These are phyloP conservation scores for Apogon hyalosoma DNA, from an alignment of 2,797 vertebrate species.

Conservation along the genomic window DNA sequence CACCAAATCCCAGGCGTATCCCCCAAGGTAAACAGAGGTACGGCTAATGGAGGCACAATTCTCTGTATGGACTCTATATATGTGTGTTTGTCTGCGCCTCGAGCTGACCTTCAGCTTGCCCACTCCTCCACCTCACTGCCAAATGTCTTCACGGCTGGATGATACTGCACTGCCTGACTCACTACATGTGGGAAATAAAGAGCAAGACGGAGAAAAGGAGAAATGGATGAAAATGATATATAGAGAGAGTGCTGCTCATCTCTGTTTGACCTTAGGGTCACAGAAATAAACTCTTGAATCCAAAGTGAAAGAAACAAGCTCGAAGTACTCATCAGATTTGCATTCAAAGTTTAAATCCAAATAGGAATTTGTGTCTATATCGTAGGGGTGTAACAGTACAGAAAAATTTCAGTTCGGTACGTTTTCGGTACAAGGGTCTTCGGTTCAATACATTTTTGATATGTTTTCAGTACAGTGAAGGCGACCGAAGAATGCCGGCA, in stretches of 20 bases:
- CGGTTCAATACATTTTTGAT: too few relatives aligned
- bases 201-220: slow-evolving; percentile 23
- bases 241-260: slow-evolving; percentile 13
- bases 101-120: slow-evolving; percentile 80
- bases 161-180: slow-evolving; percentile 37
- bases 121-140: slow-evolving; percentile 46
- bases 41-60: slow-evolving; percentile 82
- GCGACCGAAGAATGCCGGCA: too few relatives aligned
- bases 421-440: too few relatives aligned
- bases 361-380: neutral
- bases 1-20: slow-evolving; percentile 84
- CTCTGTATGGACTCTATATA: slow-evolving; percentile 46
- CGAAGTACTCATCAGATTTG: slow-evolving; percentile 18
- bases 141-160: slow-evolving; percentile 67
- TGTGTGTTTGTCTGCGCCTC: slow-evolving; percentile 44
- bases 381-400: neutral
- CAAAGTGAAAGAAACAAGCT: neutral
- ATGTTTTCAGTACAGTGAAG: too few relatives aligned
- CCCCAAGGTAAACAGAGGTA: slow-evolving; percentile 81
- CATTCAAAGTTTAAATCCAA: neutral
- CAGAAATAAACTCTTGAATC: slow-evolving; percentile 15
- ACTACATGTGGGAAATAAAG: slow-evolving; percentile 26
- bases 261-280: slow-evolving; percentile 32
- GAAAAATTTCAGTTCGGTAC: too few relatives aligned
- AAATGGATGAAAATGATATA: slow-evolving; percentile 21